These are phyloP conservation scores for Phlogophora meticulosa DNA, from an alignment of 2,888 invertebrate genomes.

Conservation along the genomic window DNA sequence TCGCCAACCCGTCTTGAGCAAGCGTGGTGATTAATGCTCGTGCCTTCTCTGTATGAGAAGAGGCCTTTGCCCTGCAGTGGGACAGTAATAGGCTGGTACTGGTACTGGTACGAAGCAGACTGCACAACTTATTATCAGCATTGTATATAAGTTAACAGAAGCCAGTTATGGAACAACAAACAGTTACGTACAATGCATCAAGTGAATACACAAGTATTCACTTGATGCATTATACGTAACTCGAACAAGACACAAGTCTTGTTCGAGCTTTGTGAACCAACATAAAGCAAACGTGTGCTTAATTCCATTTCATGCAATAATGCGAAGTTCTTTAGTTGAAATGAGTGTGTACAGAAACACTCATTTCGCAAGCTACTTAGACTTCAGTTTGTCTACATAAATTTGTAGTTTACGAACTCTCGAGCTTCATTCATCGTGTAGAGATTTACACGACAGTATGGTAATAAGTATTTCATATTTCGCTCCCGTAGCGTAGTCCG, in stretches of 20 bases:
- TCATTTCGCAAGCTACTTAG: conserved; percentile 7
- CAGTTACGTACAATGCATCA: conserved; percentile 1
- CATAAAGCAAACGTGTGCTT: conserved; percentile 13
- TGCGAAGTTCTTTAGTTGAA: neutral
- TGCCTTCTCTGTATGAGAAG: no score
- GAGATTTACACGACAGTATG: conserved; percentile 17
- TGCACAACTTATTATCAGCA: neutral
- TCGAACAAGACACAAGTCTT: conserved; percentile 9
- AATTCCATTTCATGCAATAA: conserved; percentile 12
- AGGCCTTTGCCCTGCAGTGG: no score
- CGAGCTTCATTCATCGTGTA: conserved; percentile 8
- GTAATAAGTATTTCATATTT: conserved; percentile 25
- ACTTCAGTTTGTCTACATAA: conserved; percentile 5
- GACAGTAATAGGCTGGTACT: no score
- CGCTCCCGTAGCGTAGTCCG: conserved; percentile 13
- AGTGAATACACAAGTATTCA: no score
- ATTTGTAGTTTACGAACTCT: conserved; percentile 12
- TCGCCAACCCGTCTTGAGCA: no score
- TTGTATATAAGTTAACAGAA: neutral
- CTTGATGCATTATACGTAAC: no score
- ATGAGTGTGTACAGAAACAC: conserved; percentile 1
- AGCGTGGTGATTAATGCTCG: no score
- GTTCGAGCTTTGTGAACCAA: conserved; percentile 7
- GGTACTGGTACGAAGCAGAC: no score
- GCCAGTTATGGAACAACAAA: conserved; percentile 11